A percentile compares a stretch with the other conserved stretches of the same genome.
phyloP scores from a whole-genome alignment of 2,113 vertebrate genomes.

The Fregetta grallaria region DNA sequence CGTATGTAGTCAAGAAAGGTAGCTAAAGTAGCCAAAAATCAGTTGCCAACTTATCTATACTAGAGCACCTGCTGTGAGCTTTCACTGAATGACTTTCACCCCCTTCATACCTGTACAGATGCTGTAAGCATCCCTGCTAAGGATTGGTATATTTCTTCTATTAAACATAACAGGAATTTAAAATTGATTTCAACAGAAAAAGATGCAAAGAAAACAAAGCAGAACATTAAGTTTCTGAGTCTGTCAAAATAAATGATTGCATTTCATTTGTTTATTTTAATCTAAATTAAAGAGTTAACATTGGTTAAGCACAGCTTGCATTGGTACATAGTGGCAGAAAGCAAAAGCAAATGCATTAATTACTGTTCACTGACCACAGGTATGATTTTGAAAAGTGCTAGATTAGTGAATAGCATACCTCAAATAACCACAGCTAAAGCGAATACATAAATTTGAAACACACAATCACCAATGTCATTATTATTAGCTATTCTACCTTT shows the following conservation, averaged over 20 bases:
- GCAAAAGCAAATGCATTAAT: background rate
- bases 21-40: background rate
- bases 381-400: background rate
- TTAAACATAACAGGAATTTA: background rate
- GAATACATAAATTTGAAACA: background rate
- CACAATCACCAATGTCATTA: background rate
- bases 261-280: background rate
- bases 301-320: background rate
- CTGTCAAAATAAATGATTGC: background rate
- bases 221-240: background rate
- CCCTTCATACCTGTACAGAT: background rate
- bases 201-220: background rate
- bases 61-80: background rate
- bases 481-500: background rate
- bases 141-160: background rate
- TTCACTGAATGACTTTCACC: background rate
- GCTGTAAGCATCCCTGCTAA: background rate
- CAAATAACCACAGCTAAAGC: background rate
- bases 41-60: background rate
- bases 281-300: background rate
- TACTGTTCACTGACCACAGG: background rate
- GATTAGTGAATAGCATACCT: background rate
- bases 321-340: background rate
- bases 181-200: background rate
- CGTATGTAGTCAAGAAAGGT: background rate